Evolutionary conservation across 2,888 invertebrate genomes (phyloP), one percentile per base, ranked within the genome.

Genomic region (Aleiodes leptofemur): DNA sequence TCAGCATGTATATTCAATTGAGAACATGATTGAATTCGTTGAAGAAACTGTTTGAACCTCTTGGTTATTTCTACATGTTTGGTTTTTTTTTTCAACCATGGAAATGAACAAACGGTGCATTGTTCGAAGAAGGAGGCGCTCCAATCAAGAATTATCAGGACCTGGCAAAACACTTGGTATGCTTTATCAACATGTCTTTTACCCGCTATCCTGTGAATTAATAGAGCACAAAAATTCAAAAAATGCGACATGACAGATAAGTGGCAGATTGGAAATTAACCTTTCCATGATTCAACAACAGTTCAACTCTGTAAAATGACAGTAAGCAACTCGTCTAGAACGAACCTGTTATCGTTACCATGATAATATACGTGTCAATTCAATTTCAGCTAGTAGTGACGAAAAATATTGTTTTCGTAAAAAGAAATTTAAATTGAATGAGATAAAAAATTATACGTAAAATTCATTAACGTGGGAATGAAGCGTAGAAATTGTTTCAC

Each of bases 81-180:
- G 11, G 38, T 64, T 64, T 64, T 48, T 43, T 43, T 64, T 34
- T 34, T 11, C 11, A 16, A 61, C 8, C 7, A 11, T 9, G 7
- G 48, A 11, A 64, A n/a, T 64, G 43, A 23, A 64, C 64, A 64
- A 64, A 23, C 64, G 48, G 4, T 48, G 64, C 64, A 64, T 64
- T 48, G 64, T 64, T 64, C 16, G 64, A 64, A 43, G 11, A 11
- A 48, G 23, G 43, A 14, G 48, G 38, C 64, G 48, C 43, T 14
- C 43, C 34, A 14, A 16, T 64, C 48, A 64, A 78, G 68, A 78
- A 81, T 82, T 83, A 84, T 85, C 84, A 74, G 76, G 78, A 81
- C 75, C 82, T 83, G 85, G 85, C 82, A 82, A 85, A 85, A 85
- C 81, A 83, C 76, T 80, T 79, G 74, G 51, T n/a, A 31, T 51